Evolutionary conservation across 35 echinoderm and acorn worm species (phyloP).

Genomic region (Antedon bifida): DNA sequence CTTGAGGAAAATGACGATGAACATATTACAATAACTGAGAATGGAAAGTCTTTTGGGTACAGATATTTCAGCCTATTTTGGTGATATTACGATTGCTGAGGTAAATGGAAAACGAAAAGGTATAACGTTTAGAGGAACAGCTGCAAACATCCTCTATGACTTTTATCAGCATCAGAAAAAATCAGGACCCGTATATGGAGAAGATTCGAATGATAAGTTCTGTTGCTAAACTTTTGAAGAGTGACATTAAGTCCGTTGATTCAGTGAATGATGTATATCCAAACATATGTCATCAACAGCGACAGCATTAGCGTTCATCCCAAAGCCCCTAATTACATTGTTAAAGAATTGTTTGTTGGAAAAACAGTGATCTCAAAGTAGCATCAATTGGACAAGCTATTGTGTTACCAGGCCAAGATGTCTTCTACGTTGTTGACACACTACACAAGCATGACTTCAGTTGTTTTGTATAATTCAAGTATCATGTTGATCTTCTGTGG

Average conservation of each 20-base stretch:
- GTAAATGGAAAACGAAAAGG: conserved; percentile 32
- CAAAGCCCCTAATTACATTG: conserved; percentile 8
- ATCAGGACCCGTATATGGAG: neutral
- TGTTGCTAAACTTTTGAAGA: conserved; percentile 27
- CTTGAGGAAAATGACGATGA: conserved; percentile 24
- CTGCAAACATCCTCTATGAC: conserved; percentile 12
- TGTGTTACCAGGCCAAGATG: conserved; percentile 30
- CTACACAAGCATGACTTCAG: neutral
- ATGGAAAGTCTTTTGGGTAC: too few species aligned
- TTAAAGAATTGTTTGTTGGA: conserved; percentile 24
- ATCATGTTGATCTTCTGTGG: conserved; percentile 24
- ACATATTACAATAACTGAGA: conserved; percentile 31
- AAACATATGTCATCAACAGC: conserved; percentile 22
- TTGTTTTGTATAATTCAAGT: conserved; percentile 9
- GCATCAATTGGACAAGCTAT: conserved; percentile 56
- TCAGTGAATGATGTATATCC: conserved; percentile 31
- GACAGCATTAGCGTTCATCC: neutral
- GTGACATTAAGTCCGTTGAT: too few species aligned
- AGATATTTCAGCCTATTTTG: too few species aligned
- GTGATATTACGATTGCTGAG: conserved; percentile 38
- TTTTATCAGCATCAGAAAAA: conserved; percentile 18
- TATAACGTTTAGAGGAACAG: conserved; percentile 21
- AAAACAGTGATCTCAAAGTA: conserved; percentile 14
- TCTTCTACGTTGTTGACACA: conserved; percentile 29
- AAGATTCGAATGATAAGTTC: conserved; percentile 35